These are phyloP conservation scores for Cephus rjabovi DNA, from an alignment of 2,888 invertebrate genomes.

Conservation along the genomic window DNA sequence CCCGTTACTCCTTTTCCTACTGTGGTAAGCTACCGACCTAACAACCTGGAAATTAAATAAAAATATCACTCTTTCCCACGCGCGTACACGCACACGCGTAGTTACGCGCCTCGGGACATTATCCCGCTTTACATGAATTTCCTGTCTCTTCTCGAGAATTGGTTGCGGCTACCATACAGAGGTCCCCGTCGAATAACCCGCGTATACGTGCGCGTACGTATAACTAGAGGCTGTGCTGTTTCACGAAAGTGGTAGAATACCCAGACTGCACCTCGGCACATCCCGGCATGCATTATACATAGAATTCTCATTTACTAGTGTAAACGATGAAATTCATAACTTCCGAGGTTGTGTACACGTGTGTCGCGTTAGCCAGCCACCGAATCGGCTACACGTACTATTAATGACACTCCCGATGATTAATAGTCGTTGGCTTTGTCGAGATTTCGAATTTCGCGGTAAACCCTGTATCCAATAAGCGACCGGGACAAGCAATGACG, in stretches of 20 bases:
- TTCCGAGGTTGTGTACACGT: background rate
- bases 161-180: background rate
- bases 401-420: background rate
- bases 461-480: background rate
- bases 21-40: background rate
- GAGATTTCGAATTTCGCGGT: background rate
- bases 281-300: background rate
- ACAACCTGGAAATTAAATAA: background rate
- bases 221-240: background rate
- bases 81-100: background rate
- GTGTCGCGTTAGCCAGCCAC: constrained; percentile 1
- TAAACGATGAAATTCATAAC: background rate
- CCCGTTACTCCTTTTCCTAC: background rate
- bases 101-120: background rate
- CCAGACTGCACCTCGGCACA: background rate
- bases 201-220: background rate
- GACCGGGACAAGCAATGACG: background rate
- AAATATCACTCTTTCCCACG: background rate
- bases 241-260: background rate
- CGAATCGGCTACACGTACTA: constrained; percentile 1
- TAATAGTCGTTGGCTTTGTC: background rate
- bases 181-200: background rate
- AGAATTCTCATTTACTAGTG: background rate
- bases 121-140: background rate
- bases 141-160: background rate